phyloP scores from a whole-genome alignment of 2,797 vertebrate species.

The Leptoclinus maculatus region DNA sequence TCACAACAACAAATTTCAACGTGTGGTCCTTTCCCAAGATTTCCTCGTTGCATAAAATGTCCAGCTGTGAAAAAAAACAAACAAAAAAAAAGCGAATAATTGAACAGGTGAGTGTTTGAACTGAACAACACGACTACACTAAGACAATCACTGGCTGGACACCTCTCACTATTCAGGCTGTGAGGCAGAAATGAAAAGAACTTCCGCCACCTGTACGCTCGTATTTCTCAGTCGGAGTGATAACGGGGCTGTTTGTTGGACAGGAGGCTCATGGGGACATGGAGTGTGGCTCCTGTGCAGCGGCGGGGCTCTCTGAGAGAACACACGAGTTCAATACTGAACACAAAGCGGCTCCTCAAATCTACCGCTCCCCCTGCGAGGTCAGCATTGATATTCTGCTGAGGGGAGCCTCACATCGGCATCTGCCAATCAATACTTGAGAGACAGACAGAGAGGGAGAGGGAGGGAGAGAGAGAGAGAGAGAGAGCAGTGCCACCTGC shows the following conservation, averaged over 20 bases:
- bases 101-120: background rate
- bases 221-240: background rate
- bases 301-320: conserved; percentile 1
- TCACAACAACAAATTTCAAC: conserved; percentile 99
- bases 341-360: conserved; percentile 21
- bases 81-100: conserved; percentile 2
- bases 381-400: conserved; percentile 64
- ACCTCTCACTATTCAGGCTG: background rate
- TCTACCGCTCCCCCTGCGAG: conserved; percentile 37
- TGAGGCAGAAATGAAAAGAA: background rate
- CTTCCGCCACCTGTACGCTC: background rate
- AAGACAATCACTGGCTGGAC: background rate
- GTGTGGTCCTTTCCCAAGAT: conserved; percentile 99
- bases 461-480: background rate
- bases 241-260: background rate
- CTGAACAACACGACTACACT: background rate
- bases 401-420: conserved; percentile 45
- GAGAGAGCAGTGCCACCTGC: conserved; percentile 53
- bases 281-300: background rate
- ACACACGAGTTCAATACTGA: conserved; percentile 31
- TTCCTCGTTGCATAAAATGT: conserved; percentile 99
- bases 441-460: background rate
- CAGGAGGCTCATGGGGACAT: background rate
- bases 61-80: conserved; percentile 87
- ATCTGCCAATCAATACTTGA: conserved; percentile 54